phyloP scores from a whole-genome alignment of 2,797 vertebrate genomes.

The Prionace glauca region DNA sequence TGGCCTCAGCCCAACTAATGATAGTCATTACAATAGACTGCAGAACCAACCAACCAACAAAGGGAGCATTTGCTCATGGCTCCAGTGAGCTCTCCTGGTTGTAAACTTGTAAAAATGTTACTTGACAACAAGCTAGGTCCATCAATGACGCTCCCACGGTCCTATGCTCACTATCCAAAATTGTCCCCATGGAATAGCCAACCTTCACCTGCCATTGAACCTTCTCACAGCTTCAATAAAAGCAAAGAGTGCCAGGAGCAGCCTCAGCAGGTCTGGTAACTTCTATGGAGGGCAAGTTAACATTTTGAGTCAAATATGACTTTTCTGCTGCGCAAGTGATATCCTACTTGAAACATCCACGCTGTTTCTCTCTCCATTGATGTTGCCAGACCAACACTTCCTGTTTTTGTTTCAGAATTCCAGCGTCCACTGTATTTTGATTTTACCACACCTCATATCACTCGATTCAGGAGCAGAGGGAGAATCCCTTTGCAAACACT shows the following conservation, averaged over 20 bases:
- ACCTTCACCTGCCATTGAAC: not conserved
- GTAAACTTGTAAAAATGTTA: too few species aligned
- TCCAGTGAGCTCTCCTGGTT: too few species aligned
- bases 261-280: too few species aligned
- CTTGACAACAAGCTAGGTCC: not conserved
- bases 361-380: not conserved
- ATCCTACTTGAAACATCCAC: too few species aligned
- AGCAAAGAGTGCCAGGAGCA: not conserved
- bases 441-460: not conserved
- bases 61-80: too few species aligned
- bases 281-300: too few species aligned
- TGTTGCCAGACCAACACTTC: not conserved
- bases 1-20: not conserved
- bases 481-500: conserved; percentile 49
- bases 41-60: too few species aligned
- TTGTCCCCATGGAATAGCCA: not conserved
- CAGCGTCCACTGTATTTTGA: not conserved
- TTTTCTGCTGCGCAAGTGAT: too few species aligned
- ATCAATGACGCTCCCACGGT: not conserved
- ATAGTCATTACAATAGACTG: not conserved
- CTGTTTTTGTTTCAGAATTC: not conserved
- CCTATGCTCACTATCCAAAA: not conserved
- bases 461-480: conserved; percentile 40
- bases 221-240: too few species aligned
- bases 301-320: too few species aligned